Percentiles rank a stretch among this genome's conserved stretches.
Evolutionary conservation across 1,140 invertebrate species (phyloP).

Genomic region (Phymorhynchus buccinoides): DNA sequence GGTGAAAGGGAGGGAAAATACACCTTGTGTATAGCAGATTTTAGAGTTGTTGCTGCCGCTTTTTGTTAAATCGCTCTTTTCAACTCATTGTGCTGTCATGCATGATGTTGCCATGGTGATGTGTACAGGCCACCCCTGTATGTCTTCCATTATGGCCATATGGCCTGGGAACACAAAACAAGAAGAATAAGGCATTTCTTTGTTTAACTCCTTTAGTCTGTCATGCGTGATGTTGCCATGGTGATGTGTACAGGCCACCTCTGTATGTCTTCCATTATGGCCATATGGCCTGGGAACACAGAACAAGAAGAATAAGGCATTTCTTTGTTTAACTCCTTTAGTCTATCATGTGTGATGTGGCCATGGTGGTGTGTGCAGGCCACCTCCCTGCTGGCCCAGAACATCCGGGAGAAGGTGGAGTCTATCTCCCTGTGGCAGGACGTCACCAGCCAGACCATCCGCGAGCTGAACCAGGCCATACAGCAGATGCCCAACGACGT

Average conservation of each 20-base stretch:
- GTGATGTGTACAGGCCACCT: too few relatives aligned
- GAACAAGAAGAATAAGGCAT: background rate
- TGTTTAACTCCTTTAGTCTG: too few relatives aligned
- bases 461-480: slow-evolving; percentile 59
- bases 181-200: background rate
- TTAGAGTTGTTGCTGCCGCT: too few relatives aligned
- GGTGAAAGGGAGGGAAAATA: too few relatives aligned
- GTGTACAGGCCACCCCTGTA: too few relatives aligned
- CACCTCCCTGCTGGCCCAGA: slow-evolving; percentile 56
- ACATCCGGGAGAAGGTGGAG: slow-evolving; percentile 65
- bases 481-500: slow-evolving; percentile 68
- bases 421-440: slow-evolving; percentile 68
- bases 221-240: too few relatives aligned
- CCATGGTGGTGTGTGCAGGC: slow-evolving; percentile 53
- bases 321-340: too few relatives aligned
- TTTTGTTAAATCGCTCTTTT: too few relatives aligned
- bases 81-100: too few relatives aligned
- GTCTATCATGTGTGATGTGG: too few relatives aligned
- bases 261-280: background rate
- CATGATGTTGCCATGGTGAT: too few relatives aligned
- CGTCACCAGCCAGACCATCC: slow-evolving; percentile 62
- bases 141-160: background rate
- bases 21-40: too few relatives aligned
- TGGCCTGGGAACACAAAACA: background rate
- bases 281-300: background rate